Base-by-base conservation (phyloP, 2,113 vertebrate genomes). In the Entelurus aequoreus region DNA sequence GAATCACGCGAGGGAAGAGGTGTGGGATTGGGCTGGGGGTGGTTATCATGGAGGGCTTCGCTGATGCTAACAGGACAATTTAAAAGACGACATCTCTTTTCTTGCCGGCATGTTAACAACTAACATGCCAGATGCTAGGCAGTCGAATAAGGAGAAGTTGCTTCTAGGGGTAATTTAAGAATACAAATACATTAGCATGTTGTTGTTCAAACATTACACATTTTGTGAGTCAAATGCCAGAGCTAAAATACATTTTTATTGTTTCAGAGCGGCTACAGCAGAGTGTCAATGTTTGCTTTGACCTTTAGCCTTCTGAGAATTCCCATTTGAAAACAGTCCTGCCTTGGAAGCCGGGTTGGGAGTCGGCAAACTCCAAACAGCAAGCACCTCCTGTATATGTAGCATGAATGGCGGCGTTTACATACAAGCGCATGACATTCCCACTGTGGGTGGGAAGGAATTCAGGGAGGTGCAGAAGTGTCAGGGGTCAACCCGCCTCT, bases 31-130 rank as follows among this genome's bases (percentile, higher is more conserved):
- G 73, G 62, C 60, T 50, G 68, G 72, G 57, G 77, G 73, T 54
- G 76, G 78, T 79, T 77, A 76, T 44, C 67, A 68, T 38, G 76
- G 78, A 61, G 69, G 78, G 78, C 28, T 71, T 72, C 69, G 76
- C 68, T 79, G 84, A 86, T 75, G 84, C 73, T 84, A 86, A 86
- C 79, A 86, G 61, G 80, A 87, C 84, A 85, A 83, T 77, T 74
- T 82, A 84, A 83, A 87, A 77, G 76, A 79, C 62, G 63, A 63
- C 76, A 75, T 87, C 78, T 74, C 84, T 47, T 76, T 66, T 78
- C 16, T 65, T 57, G 72, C 65, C 71, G 65, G 70, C 54, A 38
- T 75, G 75, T 75, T 88, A 80, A 81, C 84, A 78, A 77, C 69
- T 40, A 79, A 77, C 68, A 48, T 28, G 70, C 42, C 59, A 58